Percentiles rank a stretch among this genome's conserved stretches.
These are phyloP conservation scores for Merops nubicus DNA, from an alignment of 2,113 vertebrate species.

Conservation along the genomic window DNA sequence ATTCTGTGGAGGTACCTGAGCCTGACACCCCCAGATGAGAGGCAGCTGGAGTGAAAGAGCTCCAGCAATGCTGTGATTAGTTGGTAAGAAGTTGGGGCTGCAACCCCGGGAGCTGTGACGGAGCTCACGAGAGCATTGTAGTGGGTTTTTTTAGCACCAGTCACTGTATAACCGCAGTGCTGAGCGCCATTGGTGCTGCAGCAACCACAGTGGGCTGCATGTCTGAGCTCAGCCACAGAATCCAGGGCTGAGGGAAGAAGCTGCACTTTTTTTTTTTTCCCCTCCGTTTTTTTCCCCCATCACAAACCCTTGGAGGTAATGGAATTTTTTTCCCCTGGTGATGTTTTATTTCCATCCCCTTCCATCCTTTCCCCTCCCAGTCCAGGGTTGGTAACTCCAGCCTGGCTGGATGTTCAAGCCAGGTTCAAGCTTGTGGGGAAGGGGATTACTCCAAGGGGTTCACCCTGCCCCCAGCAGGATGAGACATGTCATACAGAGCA, in stretches of 20 bases:
- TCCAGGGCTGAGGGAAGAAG: background rate
- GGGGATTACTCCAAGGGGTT: background rate
- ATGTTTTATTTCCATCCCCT: background rate
- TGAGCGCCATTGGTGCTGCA: slow-evolving; percentile 44
- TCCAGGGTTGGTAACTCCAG: background rate
- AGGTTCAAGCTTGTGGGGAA: background rate
- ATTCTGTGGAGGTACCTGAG: background rate
- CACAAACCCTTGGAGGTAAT: background rate
- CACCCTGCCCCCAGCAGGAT: background rate
- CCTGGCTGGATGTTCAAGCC: background rate
- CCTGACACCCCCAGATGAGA: background rate
- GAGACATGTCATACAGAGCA: background rate
- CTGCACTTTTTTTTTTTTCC: background rate
- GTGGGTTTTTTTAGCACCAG: background rate
- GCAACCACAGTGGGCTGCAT: background rate
- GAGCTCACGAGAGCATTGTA: background rate
- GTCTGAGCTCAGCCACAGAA: background rate
- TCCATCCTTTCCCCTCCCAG: background rate
- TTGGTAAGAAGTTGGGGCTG: background rate
- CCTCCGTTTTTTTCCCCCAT: background rate
- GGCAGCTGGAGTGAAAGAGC: background rate
- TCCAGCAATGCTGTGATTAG: background rate
- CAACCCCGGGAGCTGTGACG: background rate
- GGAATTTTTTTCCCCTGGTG: background rate
- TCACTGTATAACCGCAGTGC: background rate